Base-by-base conservation (phyloP, 2,797 vertebrate species). In the Pipistrellus pipistrellus region DNA sequence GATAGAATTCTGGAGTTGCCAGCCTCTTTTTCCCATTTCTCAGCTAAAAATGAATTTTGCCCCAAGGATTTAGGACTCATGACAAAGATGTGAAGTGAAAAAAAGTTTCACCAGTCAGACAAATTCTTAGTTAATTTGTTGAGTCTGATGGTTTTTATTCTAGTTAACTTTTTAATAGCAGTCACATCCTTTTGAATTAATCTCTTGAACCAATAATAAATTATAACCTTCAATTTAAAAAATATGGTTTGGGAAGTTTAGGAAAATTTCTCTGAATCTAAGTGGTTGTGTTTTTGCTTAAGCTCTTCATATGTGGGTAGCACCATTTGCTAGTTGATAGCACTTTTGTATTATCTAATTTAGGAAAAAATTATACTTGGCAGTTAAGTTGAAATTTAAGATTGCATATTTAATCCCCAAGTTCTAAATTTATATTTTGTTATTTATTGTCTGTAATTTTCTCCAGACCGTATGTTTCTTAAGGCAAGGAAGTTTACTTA, bases 331-430 rank as follows among this genome's bases (percentile, higher is more conserved):
- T 78, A 55, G 8, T 55, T 89, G 44, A 48, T 55, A 81, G 18
- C 41, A 30, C 35, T 59, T 64, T 85, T 91, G 15, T 0, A 41
- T 84, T 48, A 75, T 35, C 44, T 88, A 64, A 82, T 5, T 82
- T 25, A n/a, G 69, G 72, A 87, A 44, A 32, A 93, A 83, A 91
- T 44, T 72, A 32, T 84, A 23, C 44, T 77, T 78, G 17, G 46
- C 30, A 20, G 25, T 85, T 68, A 86, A 78, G 23, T 83, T 93
- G 88, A 41, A 17, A 84, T 83, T 46, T 87, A 44, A 81, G 51
- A 27, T 71, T 71, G 30, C n/a, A 48, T 71, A 41, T 89, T 72
- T 51, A 23, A 32, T 85, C 14, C 59, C 30, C 83, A 51, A 86
- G 66, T 38, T 73, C 69, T 69, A 20, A n/a, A 10, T 44, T 66